phyloP scores from a whole-genome alignment of 2,888 invertebrate species.

The Diadegma fenestrale region DNA sequence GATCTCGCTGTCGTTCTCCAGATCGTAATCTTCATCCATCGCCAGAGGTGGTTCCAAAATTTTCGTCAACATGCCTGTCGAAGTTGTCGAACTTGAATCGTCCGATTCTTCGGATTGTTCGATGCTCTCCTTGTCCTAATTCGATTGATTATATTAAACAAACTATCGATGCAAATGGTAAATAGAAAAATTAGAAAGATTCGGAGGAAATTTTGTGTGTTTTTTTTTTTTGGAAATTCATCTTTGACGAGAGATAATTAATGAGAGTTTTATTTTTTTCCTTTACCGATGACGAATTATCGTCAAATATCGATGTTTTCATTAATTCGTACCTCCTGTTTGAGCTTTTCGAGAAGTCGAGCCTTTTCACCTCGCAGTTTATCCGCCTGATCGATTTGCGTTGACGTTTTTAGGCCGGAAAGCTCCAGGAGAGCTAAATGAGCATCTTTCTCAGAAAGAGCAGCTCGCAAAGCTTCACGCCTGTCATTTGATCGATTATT shows the following conservation, averaged over 20 bases:
- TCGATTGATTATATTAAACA: constrained; percentile 81
- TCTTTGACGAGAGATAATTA: no score
- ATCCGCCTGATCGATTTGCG: constrained; percentile 89
- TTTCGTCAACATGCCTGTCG: constrained; percentile 72
- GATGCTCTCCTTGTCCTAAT: constrained; percentile 79
- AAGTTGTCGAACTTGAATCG: constrained; percentile 70
- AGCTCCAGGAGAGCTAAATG: constrained; percentile 93
- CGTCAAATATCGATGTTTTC: neutral
- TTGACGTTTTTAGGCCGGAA: constrained; percentile 88
- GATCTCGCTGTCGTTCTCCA: constrained; percentile 63
- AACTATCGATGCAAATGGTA: neutral
- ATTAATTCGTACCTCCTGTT: constrained; percentile 87
- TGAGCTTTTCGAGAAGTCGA: constrained; percentile 90
- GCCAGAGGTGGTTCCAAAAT: constrained; percentile 75
- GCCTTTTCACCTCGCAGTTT: constrained; percentile 90
- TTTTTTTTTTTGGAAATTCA: neutral
- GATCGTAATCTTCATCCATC: constrained; percentile 73
- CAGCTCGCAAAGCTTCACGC: constrained; percentile 93
- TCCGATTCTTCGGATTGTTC: constrained; percentile 74
- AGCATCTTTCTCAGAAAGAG: constrained; percentile 95
- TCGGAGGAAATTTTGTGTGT: neutral
- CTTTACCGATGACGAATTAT: no score
- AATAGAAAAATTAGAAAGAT: neutral
- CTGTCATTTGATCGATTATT: constrained; percentile 84
- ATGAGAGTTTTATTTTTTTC: no score